Evolutionary conservation across 2,113 vertebrate species (phyloP).

Genomic region (Neolamprologus ventralis): DNA sequence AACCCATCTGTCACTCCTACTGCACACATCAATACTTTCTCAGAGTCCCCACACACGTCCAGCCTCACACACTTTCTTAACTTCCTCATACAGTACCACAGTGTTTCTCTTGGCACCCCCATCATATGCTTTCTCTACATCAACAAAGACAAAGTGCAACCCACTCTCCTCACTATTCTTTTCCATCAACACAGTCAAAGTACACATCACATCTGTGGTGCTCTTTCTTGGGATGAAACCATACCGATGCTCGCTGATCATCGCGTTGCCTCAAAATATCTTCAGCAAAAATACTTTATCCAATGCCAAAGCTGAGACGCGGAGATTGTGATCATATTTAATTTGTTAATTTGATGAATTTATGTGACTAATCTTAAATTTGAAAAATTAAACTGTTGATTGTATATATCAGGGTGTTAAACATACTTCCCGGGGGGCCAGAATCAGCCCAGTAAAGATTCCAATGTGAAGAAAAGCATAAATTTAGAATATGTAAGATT

Average conservation of each 20-base stretch:
- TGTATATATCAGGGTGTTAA: not conserved
- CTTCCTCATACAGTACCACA: not conserved
- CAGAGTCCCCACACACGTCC: not conserved
- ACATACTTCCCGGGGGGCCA: accelerated
- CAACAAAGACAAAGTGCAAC: not conserved
- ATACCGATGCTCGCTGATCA: not conserved
- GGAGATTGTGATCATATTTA: not conserved
- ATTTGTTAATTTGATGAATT: not conserved
- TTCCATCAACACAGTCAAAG: not conserved
- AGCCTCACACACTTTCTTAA: not conserved
- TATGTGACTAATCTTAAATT: not conserved
- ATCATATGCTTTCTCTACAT: not conserved
- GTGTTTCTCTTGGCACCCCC: not conserved
- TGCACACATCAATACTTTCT: not conserved
- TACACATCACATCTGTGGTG: not conserved
- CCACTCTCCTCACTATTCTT: not conserved
- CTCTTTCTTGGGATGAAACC: not conserved
- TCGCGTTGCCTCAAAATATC: not conserved
- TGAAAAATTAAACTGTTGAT: not conserved
- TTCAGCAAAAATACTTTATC: not conserved
- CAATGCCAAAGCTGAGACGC: not conserved
- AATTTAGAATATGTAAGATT: not conserved
- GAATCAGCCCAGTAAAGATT: not conserved
- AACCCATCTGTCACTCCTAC: not conserved
- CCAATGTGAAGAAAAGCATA: not conserved